Evolutionary conservation across 2,113 vertebrate species (phyloP).

Genomic region (Isichthys henryi): DNA sequence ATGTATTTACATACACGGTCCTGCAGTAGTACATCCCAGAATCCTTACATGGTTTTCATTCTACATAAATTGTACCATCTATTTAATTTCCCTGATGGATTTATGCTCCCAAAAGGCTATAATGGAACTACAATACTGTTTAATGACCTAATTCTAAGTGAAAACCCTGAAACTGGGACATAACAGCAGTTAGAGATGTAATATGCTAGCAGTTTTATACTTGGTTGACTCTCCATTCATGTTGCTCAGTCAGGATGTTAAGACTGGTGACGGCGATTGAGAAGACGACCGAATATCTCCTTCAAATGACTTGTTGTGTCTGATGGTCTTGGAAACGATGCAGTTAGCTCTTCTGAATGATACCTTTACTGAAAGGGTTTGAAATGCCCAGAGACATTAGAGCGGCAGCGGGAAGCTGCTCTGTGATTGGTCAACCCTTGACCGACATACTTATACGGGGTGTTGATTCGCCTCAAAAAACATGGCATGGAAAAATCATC

Average conservation of each 20-base stretch:
- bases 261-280: conserved; percentile 32
- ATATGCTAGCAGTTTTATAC: conserved; percentile 44
- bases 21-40: not conserved
- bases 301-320: conserved; percentile 23
- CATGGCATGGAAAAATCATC: not conserved
- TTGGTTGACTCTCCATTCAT: conserved; percentile 28
- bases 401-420: not conserved
- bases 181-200: not conserved
- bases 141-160: not conserved
- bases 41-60: not conserved
- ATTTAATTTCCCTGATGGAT: not conserved
- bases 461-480: not conserved
- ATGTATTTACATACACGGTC: not conserved
- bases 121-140: not conserved
- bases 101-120: not conserved
- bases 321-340: conserved; percentile 32
- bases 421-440: not conserved
- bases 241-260: conserved; percentile 10
- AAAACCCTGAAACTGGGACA: not conserved
- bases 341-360: conserved; percentile 53
- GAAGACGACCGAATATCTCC: not conserved
- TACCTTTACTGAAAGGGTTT: conserved; percentile 52
- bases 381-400: conserved; percentile 17
- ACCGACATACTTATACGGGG: not conserved
- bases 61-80: not conserved